Evolutionary conservation across 2,888 invertebrate genomes (phyloP).

Genomic region (Meghimatium bilineatum): DNA sequence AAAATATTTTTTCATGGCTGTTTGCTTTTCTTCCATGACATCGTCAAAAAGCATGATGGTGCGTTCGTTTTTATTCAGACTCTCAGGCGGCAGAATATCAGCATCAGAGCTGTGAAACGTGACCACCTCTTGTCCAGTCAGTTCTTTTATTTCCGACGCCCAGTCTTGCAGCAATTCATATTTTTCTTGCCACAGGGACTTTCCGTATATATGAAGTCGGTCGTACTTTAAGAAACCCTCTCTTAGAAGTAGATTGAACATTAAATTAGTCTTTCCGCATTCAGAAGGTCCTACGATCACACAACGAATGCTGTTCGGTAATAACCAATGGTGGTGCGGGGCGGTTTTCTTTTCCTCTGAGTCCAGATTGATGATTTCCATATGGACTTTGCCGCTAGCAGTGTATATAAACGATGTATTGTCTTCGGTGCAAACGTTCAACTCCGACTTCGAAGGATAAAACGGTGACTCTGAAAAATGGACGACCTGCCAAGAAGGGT

Average conservation of each 20-base stretch:
- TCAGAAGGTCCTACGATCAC: not conserved
- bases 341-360: not conserved
- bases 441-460: not conserved
- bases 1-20: not conserved
- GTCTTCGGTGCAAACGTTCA: not conserved
- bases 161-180: not conserved
- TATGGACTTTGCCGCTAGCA: not conserved
- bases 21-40: not conserved
- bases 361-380: not conserved
- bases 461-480: not conserved
- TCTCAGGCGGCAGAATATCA: not conserved
- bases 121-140: not conserved
- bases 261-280: not conserved
- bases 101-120: not conserved
- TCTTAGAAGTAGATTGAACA: not conserved
- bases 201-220: not conserved
- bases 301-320: not conserved
- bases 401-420: not conserved
- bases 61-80: not conserved
- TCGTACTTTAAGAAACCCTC: not conserved
- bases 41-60: conserved; percentile 9
- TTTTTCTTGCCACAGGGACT: not conserved
- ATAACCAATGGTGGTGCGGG: not conserved
- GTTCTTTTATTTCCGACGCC: not conserved
- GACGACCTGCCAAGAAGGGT: not conserved